Percentiles rank a stretch among this genome's conserved stretches.
Evolutionary conservation across 1,140 invertebrate species (phyloP).

Genomic region (Bombus fervidus): DNA sequence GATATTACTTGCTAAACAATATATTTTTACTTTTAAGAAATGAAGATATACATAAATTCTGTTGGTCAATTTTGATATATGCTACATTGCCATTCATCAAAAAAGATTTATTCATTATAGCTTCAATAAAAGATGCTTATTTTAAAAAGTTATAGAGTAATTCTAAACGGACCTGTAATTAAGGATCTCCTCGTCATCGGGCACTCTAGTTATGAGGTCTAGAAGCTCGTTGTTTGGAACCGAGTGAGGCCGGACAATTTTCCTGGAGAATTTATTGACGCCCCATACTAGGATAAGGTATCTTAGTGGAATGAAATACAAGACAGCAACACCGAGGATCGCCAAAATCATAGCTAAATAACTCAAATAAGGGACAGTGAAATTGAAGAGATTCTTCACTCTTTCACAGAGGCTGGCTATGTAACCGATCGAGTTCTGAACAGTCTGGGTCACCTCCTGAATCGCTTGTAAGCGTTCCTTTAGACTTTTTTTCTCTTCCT

Average conservation of each 20-base stretch:
- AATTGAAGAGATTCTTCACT: conserved; percentile 98
- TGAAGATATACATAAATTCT: too few species aligned
- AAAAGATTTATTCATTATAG: background rate
- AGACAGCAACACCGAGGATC: conserved; percentile 87
- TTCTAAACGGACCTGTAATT: conserved; percentile 80
- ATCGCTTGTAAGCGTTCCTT: conserved; percentile 96
- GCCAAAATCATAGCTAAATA: conserved; percentile 93
- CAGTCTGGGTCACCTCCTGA: conserved; percentile 96
- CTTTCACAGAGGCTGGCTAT: conserved; percentile 95
- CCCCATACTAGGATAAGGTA: conserved; percentile 98
- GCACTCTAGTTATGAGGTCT: conserved; percentile 97
- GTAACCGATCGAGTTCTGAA: conserved; percentile 96
- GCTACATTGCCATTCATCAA: too few species aligned
- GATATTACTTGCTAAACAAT: too few species aligned
- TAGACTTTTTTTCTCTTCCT: conserved; percentile 98
- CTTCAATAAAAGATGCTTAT: background rate
- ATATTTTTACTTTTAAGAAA: too few species aligned
- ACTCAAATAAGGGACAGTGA: conserved; percentile 97
- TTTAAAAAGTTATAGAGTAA: background rate
- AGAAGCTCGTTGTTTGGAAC: conserved; percentile 98
- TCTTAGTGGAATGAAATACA: conserved; percentile 95
- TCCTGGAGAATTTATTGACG: conserved; percentile 97
- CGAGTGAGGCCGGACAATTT: conserved; percentile 95
- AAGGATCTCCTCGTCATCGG: conserved; percentile 96
- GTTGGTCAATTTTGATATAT: too few species aligned